Evolutionary conservation across 2,797 vertebrate species (phyloP).

Genomic region (Macroramphosus scolopax): DNA sequence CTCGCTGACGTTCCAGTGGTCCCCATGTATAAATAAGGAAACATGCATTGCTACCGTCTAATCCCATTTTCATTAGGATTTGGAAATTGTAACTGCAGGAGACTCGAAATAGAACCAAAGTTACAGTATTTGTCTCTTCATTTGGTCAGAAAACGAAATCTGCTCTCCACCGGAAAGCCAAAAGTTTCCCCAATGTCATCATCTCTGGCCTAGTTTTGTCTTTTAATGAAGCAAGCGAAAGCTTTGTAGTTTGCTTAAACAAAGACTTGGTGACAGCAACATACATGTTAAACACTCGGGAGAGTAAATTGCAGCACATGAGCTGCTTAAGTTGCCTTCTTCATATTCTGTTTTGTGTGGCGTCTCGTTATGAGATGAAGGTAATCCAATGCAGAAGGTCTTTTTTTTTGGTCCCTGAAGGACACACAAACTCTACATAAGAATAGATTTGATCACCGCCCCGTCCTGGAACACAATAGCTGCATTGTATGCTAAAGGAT

Average conservation of each 20-base stretch:
- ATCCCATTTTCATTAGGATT: conserved; percentile 56
- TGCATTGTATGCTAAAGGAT: conserved; percentile 53
- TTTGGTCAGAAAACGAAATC: conserved; percentile 54
- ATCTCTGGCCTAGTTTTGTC: conserved; percentile 56
- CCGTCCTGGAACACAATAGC: conserved; percentile 53
- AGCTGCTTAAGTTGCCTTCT: conserved; percentile 15
- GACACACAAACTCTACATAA: conserved; percentile 55
- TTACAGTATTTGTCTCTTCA: conserved; percentile 35
- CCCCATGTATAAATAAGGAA: conserved; percentile 44
- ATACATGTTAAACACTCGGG: conserved; percentile 34
- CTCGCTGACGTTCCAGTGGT: conserved; percentile 33
- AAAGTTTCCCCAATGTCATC: conserved; percentile 52
- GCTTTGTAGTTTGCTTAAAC: conserved; percentile 71
- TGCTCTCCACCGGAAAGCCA: conserved; percentile 40
- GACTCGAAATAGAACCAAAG: too few relatives aligned
- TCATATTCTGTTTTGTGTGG: conserved; percentile 27
- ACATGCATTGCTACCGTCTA: conserved; percentile 47
- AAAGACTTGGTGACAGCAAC: conserved; percentile 49
- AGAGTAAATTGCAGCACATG: conserved; percentile 20
- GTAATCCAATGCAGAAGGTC: conserved; percentile 54
- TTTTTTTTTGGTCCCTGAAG: too few relatives aligned
- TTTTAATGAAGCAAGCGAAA: conserved; percentile 47
- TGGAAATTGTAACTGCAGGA: conserved; percentile 43
- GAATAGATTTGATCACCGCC: conserved; percentile 65
- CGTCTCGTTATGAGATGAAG: conserved; percentile 36